These are phyloP conservation scores for Python bivittatus DNA, from an alignment of 2,113 vertebrate genomes.

Conservation along the genomic window DNA sequence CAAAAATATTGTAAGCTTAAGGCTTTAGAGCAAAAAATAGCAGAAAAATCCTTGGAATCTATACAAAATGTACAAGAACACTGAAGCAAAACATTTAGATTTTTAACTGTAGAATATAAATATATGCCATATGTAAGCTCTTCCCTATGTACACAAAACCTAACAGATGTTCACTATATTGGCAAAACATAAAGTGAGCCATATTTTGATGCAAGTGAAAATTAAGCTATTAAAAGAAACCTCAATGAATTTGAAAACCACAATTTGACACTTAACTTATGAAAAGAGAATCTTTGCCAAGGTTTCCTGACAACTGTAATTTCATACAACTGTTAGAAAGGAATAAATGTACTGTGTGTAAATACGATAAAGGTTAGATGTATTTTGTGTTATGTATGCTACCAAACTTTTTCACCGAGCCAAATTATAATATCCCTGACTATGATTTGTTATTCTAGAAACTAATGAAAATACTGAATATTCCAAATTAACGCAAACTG, in stretches of 20 bases:
- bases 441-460: conserved; percentile 15
- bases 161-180: conserved; percentile 53
- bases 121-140: conserved; percentile 32
- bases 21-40: conserved; percentile 21
- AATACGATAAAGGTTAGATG: conserved; percentile 30
- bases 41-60: conserved; percentile 39
- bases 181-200: conserved; percentile 50
- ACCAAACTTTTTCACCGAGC: conserved; percentile 33
- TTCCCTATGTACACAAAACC: conserved; percentile 12
- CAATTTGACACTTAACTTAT: conserved; percentile 53
- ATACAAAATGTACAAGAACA: conserved; percentile 36
- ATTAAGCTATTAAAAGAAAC: conserved; percentile 49
- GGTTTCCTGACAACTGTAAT: conserved; percentile 25
- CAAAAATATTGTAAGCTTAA: conserved; percentile 31
- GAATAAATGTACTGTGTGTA: conserved; percentile 40
- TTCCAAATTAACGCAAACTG: conserved; percentile 24
- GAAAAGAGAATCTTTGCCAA: conserved; percentile 52
- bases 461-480: conserved; percentile 25
- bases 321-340: conserved; percentile 42
- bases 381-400: conserved; percentile 33
- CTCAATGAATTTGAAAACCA: conserved; percentile 45
- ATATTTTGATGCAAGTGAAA: conserved; percentile 53
- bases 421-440: conserved; percentile 21
- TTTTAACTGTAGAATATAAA: conserved; percentile 22
- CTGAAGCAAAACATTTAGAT: conserved; percentile 35